A percentile compares a stretch with the other conserved stretches of the same genome.
These are phyloP conservation scores for Adelges cooleyi DNA, from an alignment of 1,140 invertebrate genomes.

Conservation along the genomic window DNA sequence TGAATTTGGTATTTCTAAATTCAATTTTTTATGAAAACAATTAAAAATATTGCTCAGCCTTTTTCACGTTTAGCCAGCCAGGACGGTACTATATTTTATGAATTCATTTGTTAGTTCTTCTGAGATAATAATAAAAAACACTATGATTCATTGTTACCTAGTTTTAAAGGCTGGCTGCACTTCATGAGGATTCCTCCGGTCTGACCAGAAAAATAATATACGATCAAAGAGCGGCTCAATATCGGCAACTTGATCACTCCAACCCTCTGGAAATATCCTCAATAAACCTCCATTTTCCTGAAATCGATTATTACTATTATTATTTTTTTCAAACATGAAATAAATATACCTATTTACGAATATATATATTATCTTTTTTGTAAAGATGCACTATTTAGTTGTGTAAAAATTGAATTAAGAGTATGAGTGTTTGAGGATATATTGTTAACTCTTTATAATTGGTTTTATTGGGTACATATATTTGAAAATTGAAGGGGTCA, in stretches of 20 bases:
- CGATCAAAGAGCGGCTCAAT: slow-evolving; percentile 89
- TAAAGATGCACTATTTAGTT: too few relatives aligned
- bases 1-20: too few relatives aligned
- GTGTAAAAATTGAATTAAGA: too few relatives aligned
- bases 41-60: not conserved
- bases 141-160: slow-evolving; percentile 32
- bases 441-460: too few relatives aligned
- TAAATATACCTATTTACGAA: too few relatives aligned
- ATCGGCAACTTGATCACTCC: slow-evolving; percentile 68
- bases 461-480: too few relatives aligned
- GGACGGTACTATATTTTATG: not conserved
- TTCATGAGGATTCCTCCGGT: slow-evolving; percentile 90
- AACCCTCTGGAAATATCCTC: slow-evolving; percentile 81
- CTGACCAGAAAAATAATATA: slow-evolving; percentile 95
- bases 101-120: too few relatives aligned
- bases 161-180: slow-evolving; percentile 81
- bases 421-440: too few relatives aligned
- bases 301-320: slow-evolving; percentile 8
- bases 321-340: too few relatives aligned
- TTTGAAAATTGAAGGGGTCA: too few relatives aligned
- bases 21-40: not conserved
- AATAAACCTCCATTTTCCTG: slow-evolving; percentile 57
- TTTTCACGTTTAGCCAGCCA: not conserved
- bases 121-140: not conserved
- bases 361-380: too few relatives aligned